Conservation (phyloP, 2,797 vertebrate species). For the Danio kyathit region DNA sequence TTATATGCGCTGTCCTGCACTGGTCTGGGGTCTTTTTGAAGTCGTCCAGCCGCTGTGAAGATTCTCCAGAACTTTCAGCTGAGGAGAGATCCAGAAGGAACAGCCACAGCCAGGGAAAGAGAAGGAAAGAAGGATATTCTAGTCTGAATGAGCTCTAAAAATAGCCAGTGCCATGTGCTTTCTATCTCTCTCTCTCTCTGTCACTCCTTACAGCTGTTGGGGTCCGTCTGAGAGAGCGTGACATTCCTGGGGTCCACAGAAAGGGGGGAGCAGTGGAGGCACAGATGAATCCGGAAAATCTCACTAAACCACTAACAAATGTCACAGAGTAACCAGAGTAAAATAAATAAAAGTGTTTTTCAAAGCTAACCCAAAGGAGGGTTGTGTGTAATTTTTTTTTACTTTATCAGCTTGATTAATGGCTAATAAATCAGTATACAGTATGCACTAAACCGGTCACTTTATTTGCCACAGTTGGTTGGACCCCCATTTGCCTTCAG, state of each 20-base stretch:
- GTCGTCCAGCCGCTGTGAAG: background rate
- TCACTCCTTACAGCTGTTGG: constrained; percentile 76
- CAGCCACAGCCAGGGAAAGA: constrained; percentile 11
- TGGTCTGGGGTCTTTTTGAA: constrained; percentile 30
- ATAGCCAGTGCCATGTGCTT: constrained; percentile 68
- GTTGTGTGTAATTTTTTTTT: background rate
- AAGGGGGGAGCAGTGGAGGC: background rate
- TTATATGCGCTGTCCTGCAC: background rate
- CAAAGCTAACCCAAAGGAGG: background rate
- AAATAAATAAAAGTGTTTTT: background rate
- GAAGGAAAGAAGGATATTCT: constrained; percentile 38
- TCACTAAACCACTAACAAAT: background rate
- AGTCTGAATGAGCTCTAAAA: constrained; percentile 75
- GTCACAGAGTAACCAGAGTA: background rate
- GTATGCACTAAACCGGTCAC: no score
- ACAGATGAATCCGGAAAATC: background rate
- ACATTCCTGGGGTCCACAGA: constrained; percentile 53
- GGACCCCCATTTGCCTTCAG: no score
- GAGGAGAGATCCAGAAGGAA: constrained; percentile 64
- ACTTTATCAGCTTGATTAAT: background rate
- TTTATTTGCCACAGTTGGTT: no score
- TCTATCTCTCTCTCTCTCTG: constrained; percentile 30
- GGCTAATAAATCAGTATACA: background rate
- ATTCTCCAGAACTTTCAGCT: constrained; percentile 71
- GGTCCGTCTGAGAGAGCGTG: constrained; percentile 70